Evolutionary conservation across 2,888 invertebrate genomes (phyloP).

Genomic region (Eurois occulta): DNA sequence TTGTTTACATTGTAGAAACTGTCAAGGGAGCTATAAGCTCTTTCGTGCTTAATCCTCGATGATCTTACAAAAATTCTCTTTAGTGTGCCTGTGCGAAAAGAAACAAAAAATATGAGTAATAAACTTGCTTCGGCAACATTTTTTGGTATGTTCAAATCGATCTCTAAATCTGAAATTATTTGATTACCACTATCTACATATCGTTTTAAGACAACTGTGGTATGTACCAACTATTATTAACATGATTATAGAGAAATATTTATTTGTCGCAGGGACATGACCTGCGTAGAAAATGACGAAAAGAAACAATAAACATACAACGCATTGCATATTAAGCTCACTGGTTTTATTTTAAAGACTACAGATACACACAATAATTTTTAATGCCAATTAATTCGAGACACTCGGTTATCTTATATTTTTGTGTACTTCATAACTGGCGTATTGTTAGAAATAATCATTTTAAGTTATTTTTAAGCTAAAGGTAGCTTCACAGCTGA

Average conservation of each 20-base stretch:
- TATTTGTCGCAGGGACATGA: too few relatives aligned
- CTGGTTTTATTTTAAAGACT: background rate
- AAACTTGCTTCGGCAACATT: background rate
- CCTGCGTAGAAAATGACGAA: too few relatives aligned
- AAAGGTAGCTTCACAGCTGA: too few relatives aligned
- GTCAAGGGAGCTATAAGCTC: background rate
- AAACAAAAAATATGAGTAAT: conserved; percentile 3
- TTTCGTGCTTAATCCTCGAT: background rate
- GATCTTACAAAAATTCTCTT: background rate
- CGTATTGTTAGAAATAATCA: too few relatives aligned
- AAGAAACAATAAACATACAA: too few relatives aligned
- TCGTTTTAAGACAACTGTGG: background rate
- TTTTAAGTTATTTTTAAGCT: too few relatives aligned
- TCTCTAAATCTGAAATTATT: conserved; percentile 1
- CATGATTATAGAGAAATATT: background rate
- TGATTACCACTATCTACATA: background rate
- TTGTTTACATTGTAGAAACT: background rate
- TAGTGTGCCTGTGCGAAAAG: background rate
- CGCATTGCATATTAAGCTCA: too few relatives aligned
- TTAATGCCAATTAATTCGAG: too few relatives aligned
- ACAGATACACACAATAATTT: too few relatives aligned
- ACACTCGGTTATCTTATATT: too few relatives aligned
- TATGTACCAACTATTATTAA: background rate
- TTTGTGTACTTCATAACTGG: too few relatives aligned
- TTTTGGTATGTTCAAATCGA: background rate